Evolutionary conservation across 1,140 invertebrate species (phyloP), one percentile per base, ranked within the genome.

Genomic region (Acromyrmex charruanus): DNA sequence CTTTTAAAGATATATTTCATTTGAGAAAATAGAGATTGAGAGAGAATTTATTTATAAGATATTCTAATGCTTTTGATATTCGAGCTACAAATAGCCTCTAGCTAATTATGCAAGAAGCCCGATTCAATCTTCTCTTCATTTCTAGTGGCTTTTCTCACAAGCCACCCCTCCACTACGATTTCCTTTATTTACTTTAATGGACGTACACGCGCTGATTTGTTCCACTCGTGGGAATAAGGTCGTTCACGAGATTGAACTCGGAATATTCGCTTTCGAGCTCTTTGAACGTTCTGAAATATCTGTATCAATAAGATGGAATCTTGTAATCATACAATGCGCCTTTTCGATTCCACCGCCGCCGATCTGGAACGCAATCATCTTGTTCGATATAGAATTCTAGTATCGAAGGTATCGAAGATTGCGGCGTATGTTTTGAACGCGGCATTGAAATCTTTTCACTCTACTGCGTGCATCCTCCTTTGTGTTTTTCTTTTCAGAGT

Each of bases 21-120:
- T 65, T 18, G 6, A 28, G 25, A 61, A 21, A 16, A n/a, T 31
- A 18, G 28, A 12, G 12, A 59, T 39, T 16, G 49, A 51, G 49
- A 49, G 21, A 25, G 10, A 39, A 71, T 39, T 44, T 39, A 31
- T 39, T 49, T 21, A 9, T 69, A 49, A 44, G 6, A 69, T 25
- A 65, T 68, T 81, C 10, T 31, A 61, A 55, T 21, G 25, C 18
- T 18, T 39, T 39, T 18, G n/a, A 6, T 44, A 44, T n/a, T 59
- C 31, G n/a, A 65, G 3, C 10, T 31, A 65, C 49, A 25, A 55
- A 35, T 69, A 69, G 35, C 65, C n/a, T 51, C 12, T 28, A 18
- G 51, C 35, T 79, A 79, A 93, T 93, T 93, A 92, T 93, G 90
- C 91, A 88, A 92, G 88, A 93, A 91, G 91, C 88, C 84, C 87